Evolutionary conservation across 2,113 vertebrate species (phyloP), one percentile per base, ranked within the genome.

Genomic region (Istiophorus platypterus): DNA sequence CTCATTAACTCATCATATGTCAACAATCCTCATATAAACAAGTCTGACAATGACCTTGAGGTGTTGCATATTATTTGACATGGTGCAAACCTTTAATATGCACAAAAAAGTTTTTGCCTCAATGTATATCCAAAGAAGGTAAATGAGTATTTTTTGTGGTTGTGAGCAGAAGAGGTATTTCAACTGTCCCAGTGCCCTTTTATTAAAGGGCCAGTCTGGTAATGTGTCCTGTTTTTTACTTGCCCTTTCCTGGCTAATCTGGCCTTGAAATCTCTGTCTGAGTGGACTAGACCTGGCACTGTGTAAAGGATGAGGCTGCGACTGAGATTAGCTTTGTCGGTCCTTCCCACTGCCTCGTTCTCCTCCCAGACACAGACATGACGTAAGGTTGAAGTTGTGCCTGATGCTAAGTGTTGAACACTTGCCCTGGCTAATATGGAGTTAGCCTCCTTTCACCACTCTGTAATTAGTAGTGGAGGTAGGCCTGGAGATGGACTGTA

Each of bases 381-480:
- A 93, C 27, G 85, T 90, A 89, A 89, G 75, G 67, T 47, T 49
- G 49, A 63, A 27, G 63, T 39, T 1, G 26, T 34, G 66, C 62
- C 57, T 41, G 54, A 14, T 62, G 67, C 26, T 2, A 45, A 34
- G 18, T 26, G 57, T 11, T 9, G 80, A 54, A 51, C 5, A 0
- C 62, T 42, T 17, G 39, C 31, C 52, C 66, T 14, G 70, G 88
- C 88, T 95, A 96, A 95, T 94, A 94, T 95, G 93, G 91, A 93
- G 95, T 96, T 95, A 95, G 93, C 92, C 91, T 94, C 91, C 92
- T 96, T 93, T 89, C 68, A 75, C 89, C 77, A 81, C 85, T 88
- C 78, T 92, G 90, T 85, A 79, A 80, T 89, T 78, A 82, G 65
- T 72, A 15, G 41, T 6, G 11, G 49, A 52, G 71, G 54, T 62